Base-by-base conservation (phyloP, 2,797 vertebrate species). In the Acipenser transmontanus region DNA sequence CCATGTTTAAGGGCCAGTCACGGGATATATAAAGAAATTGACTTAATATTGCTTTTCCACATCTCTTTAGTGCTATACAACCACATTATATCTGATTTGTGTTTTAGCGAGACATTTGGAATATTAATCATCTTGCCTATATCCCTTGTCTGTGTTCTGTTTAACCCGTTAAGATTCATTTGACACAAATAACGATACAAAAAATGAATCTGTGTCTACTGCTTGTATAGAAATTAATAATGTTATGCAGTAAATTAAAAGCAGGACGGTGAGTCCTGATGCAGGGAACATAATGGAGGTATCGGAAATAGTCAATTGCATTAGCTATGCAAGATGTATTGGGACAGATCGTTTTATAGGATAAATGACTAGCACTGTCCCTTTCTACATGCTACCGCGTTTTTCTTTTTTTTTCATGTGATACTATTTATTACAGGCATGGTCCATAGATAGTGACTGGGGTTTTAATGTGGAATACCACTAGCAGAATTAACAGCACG, bases 21-120 rank as follows among this genome's bases (percentile, higher is more conserved):
- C 49, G 8, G 61, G 54, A 63, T 47, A 66, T 59, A 62, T 62
- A 56, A 63, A 62, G 62, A 66, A 66, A 66, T 47, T 13, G 54
- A 20, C 54, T 63, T 57, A 17, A 63, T 50, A 64, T 10, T 57
- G 51, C 51, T 34, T 63, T 63, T 14, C 8, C 7, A 11, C 17
- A 5, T 62, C 61, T 66, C 65, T 62, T 17, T 7, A 67, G n/a
- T 52, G 61, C 11, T 54, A 52, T 62, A 6, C 11, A 57, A 57
- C 14, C 54, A 57, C 52, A 62, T 47, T 12, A 7, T 1, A 51
- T 2, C 47, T 54, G 50, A 65, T 65, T 65, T 20, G 14, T 7
- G 10, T 8, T 51, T 17, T 50, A 52, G n/a, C 11, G 63, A 50
- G 20, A 1, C 49, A 14, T n/a, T 6, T 65, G 12, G 7, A 65